A percentile compares a stretch with the other conserved stretches of the same genome.
phyloP scores from a whole-genome alignment of 2,888 invertebrate species.

The Leptopilina myrica region DNA sequence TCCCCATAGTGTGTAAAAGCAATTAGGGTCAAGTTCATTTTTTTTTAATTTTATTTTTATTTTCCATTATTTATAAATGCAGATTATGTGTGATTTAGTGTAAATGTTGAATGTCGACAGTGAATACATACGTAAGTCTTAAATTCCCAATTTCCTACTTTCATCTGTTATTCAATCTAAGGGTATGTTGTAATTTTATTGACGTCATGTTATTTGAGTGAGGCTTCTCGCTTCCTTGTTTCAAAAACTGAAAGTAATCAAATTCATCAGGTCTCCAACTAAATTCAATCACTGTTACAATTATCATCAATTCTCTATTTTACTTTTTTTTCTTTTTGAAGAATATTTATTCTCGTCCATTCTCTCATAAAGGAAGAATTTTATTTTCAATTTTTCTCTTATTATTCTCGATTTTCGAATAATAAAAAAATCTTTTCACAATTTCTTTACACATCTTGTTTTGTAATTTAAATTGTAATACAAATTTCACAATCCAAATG shows the following conservation, averaged over 20 bases:
- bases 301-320: no score
- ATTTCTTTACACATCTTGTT: no score
- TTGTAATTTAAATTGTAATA: no score
- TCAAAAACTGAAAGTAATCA: constrained; percentile 5
- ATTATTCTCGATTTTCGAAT: no score
- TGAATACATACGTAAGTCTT: constrained; percentile 1
- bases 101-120: constrained; percentile 9
- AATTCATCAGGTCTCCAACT: background rate
- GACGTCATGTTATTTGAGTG: constrained; percentile 13
- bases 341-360: no score
- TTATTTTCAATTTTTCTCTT: no score
- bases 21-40: background rate
- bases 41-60: background rate
- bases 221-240: constrained; percentile 9
- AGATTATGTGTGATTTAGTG: background rate
- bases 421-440: no score
- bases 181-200: constrained; percentile 5
- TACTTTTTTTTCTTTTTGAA: no score
- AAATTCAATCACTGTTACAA: no score
- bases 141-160: constrained; percentile 17
- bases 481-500: background rate
- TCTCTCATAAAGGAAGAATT: no score
- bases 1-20: background rate
- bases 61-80: background rate
- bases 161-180: constrained; percentile 17